These are phyloP conservation scores for Plusia festucae DNA, from an alignment of 2,888 invertebrate genomes.

Conservation along the genomic window DNA sequence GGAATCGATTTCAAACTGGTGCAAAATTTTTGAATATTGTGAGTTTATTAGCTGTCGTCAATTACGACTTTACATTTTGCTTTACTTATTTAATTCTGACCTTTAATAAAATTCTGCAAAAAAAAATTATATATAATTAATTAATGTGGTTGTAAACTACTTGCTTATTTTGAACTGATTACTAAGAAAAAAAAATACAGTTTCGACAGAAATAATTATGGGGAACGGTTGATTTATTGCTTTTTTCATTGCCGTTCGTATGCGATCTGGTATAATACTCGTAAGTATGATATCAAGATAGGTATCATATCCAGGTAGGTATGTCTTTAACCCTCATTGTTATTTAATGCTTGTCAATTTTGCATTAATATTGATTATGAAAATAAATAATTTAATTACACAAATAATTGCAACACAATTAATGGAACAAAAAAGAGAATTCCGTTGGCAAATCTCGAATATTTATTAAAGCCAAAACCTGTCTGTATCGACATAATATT, in stretches of 20 bases:
- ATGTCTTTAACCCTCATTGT: too few relatives aligned
- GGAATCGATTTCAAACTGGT: slow-evolving; percentile 25
- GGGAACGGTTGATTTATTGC: background rate
- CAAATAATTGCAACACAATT: too few relatives aligned
- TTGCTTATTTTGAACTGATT: slow-evolving; percentile 1
- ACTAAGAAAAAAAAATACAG: background rate
- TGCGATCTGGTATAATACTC: background rate
- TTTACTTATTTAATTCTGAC: background rate
- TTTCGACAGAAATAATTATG: background rate
- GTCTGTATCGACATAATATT: background rate
- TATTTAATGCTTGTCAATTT: too few relatives aligned
- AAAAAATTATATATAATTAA: background rate
- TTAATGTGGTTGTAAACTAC: background rate
- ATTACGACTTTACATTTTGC: background rate
- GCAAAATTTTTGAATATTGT: background rate
- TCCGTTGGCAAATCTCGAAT: background rate
- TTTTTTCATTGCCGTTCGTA: background rate
- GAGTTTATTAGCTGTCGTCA: background rate
- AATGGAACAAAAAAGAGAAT: background rate
- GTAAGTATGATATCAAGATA: background rate
- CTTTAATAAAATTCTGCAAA: background rate
- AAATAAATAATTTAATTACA: too few relatives aligned
- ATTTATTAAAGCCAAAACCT: background rate
- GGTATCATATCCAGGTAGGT: too few relatives aligned
- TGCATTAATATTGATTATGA: too few relatives aligned